Evolutionary conservation across 2,113 vertebrate genomes (phyloP).

Genomic region (Connochaetes taurinus): DNA sequence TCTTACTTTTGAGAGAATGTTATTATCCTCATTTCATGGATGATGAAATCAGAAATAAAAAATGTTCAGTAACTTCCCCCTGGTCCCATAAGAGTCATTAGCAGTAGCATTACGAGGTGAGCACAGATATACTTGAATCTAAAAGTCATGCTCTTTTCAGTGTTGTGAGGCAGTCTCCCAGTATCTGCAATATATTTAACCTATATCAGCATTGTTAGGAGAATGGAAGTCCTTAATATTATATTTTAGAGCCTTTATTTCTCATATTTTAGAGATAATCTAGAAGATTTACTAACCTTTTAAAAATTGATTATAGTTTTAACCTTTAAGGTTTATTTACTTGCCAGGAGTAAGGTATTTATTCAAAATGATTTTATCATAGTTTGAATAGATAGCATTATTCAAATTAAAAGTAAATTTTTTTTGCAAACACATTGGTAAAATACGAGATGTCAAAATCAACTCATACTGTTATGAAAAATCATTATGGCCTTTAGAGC

Average conservation of each 20-base stretch:
- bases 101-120: neutral
- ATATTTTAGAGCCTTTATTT: neutral
- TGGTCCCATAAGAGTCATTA: neutral
- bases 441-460: neutral
- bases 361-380: constrained; percentile 39
- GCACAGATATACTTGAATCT: neutral
- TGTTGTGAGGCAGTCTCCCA: neutral
- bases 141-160: neutral
- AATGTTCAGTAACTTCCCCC: neutral
- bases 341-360: constrained; percentile 16
- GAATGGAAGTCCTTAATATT: neutral
- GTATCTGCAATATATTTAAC: neutral
- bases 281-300: neutral
- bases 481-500: neutral
- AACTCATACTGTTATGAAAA: neutral
- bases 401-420: constrained; percentile 17
- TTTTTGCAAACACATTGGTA: neutral
- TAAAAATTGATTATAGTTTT: constrained; percentile 24
- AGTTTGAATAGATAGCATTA: neutral
- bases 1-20: neutral
- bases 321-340: constrained; percentile 43
- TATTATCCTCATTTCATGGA: neutral
- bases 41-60: neutral
- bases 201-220: neutral
- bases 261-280: neutral